Conservation (phyloP, 2,797 vertebrate species). For the Chelon auratus region DNA sequence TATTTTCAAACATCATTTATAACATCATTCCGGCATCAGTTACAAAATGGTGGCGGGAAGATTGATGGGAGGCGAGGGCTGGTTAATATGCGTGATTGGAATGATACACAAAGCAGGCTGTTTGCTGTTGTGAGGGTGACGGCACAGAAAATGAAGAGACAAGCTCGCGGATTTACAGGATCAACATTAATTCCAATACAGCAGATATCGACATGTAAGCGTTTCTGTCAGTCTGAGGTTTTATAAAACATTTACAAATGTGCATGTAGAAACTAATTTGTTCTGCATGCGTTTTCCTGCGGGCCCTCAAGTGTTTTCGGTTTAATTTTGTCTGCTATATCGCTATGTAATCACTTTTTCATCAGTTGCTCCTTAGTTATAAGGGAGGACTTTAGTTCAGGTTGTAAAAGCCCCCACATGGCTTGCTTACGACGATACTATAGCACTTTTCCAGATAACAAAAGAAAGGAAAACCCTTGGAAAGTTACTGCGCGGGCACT, state of each 20-base stretch:
- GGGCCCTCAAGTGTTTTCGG: neutral
- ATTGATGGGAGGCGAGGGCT: conserved; percentile 71
- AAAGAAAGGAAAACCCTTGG: conserved; percentile 44
- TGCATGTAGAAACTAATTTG: conserved; percentile 1
- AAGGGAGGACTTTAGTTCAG: conserved; percentile 2
- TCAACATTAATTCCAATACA: conserved; percentile 62
- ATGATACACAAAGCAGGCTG: conserved; percentile 42
- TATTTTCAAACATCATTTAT: conserved; percentile 78
- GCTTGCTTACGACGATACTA: conserved; percentile 31
- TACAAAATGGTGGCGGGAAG: conserved; percentile 68
- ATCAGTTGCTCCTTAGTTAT: conserved; percentile 12
- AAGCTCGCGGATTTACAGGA: conserved; percentile 41
- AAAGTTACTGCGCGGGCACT: conserved; percentile 65
- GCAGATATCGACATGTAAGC: conserved; percentile 45
- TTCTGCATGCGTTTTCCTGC: neutral
- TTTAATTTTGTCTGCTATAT: neutral
- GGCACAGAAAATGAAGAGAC: conserved; percentile 45
- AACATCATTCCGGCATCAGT: conserved; percentile 76
- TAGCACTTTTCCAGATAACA: conserved; percentile 60
- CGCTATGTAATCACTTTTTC: conserved; percentile 16
- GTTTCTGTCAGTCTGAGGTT: conserved; percentile 1
- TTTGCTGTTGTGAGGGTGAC: conserved; percentile 54
- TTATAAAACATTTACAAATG: conserved; percentile 39
- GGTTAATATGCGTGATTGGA: conserved; percentile 78
- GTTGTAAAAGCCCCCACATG: conserved; percentile 32